These are phyloP conservation scores for Catocala sponsa DNA, from an alignment of 2,888 invertebrate species.

Conservation along the genomic window DNA sequence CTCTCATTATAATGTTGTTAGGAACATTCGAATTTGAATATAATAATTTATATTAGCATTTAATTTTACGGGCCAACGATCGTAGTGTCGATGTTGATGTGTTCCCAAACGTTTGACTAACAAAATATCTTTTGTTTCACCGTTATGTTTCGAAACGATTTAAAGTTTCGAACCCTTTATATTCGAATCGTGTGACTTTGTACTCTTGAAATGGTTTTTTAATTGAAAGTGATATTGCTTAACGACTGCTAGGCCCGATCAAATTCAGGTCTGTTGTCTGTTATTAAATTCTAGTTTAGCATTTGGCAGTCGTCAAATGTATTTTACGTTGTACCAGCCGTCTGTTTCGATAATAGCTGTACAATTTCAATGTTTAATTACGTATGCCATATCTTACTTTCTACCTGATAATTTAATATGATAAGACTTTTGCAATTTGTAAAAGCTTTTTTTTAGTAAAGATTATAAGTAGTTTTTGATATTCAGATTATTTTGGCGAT, in stretches of 20 bases:
- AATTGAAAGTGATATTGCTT: slow-evolving; percentile 45
- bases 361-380: too few relatives aligned
- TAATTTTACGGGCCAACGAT: slow-evolving; percentile 83
- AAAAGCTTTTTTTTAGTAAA: too few relatives aligned
- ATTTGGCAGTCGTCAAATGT: slow-evolving; percentile 24
- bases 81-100: slow-evolving; percentile 62
- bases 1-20: slow-evolving; percentile 84
- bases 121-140: slow-evolving; percentile 63
- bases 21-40: slow-evolving; percentile 76
- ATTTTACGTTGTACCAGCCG: slow-evolving; percentile 14
- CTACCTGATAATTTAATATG: too few relatives aligned
- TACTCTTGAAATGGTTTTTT: slow-evolving; percentile 49
- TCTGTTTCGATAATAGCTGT: background rate
- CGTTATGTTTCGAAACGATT: slow-evolving; percentile 46
- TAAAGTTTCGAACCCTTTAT: slow-evolving; percentile 36
- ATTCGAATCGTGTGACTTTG: slow-evolving; percentile 33
- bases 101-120: slow-evolving; percentile 69
- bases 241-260: slow-evolving; percentile 29
- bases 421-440: too few relatives aligned
- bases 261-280: slow-evolving; percentile 18
- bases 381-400: too few relatives aligned
- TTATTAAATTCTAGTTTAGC: slow-evolving; percentile 32
- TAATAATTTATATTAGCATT: slow-evolving; percentile 86
- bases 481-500: too few relatives aligned
- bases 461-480: too few relatives aligned